Conservation (phyloP, 2,888 invertebrate genomes). For the Eupithecia inturbata region DNA sequence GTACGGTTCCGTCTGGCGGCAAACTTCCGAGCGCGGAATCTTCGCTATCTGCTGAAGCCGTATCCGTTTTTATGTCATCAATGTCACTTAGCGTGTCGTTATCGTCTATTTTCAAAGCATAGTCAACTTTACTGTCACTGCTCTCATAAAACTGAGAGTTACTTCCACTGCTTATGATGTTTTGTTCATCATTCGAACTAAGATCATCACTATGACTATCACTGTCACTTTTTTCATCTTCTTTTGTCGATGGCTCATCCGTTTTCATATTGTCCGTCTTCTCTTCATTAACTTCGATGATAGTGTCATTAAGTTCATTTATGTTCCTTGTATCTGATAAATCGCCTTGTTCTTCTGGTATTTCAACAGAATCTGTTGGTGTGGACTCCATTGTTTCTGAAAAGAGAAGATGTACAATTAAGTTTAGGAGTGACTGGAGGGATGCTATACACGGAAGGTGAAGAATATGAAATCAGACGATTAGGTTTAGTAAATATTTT, state of each 20-base stretch:
- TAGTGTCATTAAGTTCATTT: slow-evolving; percentile 36
- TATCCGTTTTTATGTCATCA: slow-evolving; percentile 81
- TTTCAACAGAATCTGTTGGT: slow-evolving; percentile 38
- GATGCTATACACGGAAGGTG: neutral
- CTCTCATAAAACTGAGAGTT: slow-evolving; percentile 82
- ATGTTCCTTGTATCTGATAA: slow-evolving; percentile 18
- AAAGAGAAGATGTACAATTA: slow-evolving; percentile 44
- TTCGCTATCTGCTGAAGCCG: slow-evolving; percentile 84
- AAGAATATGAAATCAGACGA: neutral
- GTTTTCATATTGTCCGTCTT: slow-evolving; percentile 50
- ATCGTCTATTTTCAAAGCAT: slow-evolving; percentile 78
- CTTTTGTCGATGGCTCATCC: slow-evolving; percentile 59
- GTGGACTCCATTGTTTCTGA: slow-evolving; percentile 65
- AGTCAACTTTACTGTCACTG: slow-evolving; percentile 80
- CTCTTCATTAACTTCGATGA: slow-evolving; percentile 17
- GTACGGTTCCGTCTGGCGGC: slow-evolving; percentile 74
- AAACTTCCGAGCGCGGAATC: slow-evolving; percentile 86
- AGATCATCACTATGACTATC: slow-evolving; percentile 75
- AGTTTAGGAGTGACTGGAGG: slow-evolving; percentile 8
- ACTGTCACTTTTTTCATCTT: slow-evolving; percentile 75
- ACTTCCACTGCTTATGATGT: slow-evolving; percentile 66
- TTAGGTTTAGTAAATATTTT: neutral
- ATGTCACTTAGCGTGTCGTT: slow-evolving; percentile 81
- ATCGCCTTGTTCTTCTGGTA: slow-evolving; percentile 37
- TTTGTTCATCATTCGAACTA: slow-evolving; percentile 75